phyloP scores from a whole-genome alignment of 2,113 vertebrate genomes.

The Petrocephalus microphthalmus region DNA sequence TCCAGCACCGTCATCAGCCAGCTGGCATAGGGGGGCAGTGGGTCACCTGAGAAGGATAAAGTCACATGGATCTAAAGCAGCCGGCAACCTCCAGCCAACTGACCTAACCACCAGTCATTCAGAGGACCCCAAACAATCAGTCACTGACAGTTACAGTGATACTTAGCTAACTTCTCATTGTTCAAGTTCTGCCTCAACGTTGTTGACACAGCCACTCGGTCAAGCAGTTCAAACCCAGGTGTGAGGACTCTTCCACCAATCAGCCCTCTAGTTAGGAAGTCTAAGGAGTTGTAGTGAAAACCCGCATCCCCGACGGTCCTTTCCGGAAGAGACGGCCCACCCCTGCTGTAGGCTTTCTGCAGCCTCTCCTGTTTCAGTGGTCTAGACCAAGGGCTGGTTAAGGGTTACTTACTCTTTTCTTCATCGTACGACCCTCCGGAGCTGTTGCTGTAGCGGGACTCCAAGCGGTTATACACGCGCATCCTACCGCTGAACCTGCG shows the following conservation, averaged over 20 bases:
- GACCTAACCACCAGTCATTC: not conserved
- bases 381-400: not conserved
- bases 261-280: no score
- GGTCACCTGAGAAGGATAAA: constrained; percentile 66
- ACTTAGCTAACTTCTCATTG: not conserved
- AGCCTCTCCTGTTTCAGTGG: not conserved
- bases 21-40: constrained; percentile 85
- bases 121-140: not conserved
- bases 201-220: not conserved
- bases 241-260: no score
- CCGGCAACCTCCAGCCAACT: not conserved
- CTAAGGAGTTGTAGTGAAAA: no score
- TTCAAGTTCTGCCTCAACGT: not conserved
- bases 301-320: no score
- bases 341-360: not conserved
- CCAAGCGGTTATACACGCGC: constrained; percentile 86
- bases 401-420: constrained; percentile 81
- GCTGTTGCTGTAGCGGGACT: constrained; percentile 97
- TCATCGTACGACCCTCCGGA: constrained; percentile 96
- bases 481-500: constrained; percentile 74
- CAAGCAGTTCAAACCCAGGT: not conserved
- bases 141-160: not conserved
- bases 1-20: constrained; percentile 91
- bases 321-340: no score
- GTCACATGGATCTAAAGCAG: not conserved